Base-by-base conservation (phyloP, 23 tunicate genomes). In the Corella eumyota region DNA sequence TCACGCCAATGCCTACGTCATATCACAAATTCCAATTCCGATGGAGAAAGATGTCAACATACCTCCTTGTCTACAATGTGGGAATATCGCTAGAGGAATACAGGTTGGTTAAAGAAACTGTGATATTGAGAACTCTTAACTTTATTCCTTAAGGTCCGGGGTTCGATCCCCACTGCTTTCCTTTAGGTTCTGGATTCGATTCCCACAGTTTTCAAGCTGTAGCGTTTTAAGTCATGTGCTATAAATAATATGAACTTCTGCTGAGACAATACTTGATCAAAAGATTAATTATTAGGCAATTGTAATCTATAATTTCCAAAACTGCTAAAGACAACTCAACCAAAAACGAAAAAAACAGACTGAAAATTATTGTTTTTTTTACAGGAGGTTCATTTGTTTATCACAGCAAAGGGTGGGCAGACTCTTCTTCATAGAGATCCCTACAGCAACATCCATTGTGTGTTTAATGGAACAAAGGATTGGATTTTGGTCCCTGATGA, bases 371-470 rank as follows among this genome's bases (percentile, higher is more conserved):
- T n/a, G n/a, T n/a, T n/a, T n/a, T n/a, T n/a, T n/a, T n/a, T n/a
- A 52, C 68, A 76, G 83, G 83, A 76, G 17, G 74, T 67, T 3
- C 74, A 76, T 67, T 19, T 76, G 58, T 76, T 76, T 47, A 58
- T 76, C 60, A 67, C 68, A 3, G 83, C 74, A 5, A 33, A 13
- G 31, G 83, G 83, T 32, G 83, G 83, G 29, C 67, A 76, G 51
- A 76, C 83, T 29, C 36, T 50, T 4, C 74, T 76, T n/a, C 83
- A 76, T 30, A 23, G 83, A 47, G 83, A 76, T 32, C 83, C 83
- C 6, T 76, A 32, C 68, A 66, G 73, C 46, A 76, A 76, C 60
- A 76, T 76, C 36, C 83, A 76, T 62, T 76, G 83, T 45, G 83
- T 76, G 4, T 76, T 76, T 29, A 76, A 76, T 51, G 83, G 83